A percentile compares a stretch with the other conserved stretches of the same genome.
Conservation (phyloP, 2,888 invertebrate species). For the Andricus curvator region DNA sequence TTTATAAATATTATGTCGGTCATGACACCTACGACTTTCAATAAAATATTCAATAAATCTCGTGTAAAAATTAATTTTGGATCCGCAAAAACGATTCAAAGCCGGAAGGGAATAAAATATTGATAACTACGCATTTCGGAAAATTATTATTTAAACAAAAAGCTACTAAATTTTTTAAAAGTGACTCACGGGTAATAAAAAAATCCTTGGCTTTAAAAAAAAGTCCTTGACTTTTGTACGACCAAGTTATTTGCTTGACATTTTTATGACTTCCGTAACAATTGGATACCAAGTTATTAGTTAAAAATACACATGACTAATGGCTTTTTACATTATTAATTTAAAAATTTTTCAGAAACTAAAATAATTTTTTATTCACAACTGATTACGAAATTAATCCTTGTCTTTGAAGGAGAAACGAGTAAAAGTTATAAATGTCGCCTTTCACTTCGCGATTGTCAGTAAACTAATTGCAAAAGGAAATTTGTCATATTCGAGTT, state of each 20-base stretch:
- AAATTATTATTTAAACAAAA: not conserved
- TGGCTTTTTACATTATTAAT: not conserved
- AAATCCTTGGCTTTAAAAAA: not conserved
- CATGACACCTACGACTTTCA: no score
- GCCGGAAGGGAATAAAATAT: no score
- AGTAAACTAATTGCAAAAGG: slow-evolving; percentile 7
- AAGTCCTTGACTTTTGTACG: not conserved
- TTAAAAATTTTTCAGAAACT: not conserved
- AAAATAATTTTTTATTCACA: not conserved
- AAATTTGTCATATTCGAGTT: slow-evolving; percentile 22
- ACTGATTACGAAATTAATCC: not conserved
- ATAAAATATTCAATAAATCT: no score
- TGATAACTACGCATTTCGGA: no score
- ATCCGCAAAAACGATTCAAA: no score
- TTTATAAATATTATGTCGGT: no score
- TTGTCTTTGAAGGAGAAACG: slow-evolving; percentile 1
- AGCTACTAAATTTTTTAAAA: not conserved
- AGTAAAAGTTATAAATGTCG: slow-evolving; percentile 9
- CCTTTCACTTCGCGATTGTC: slow-evolving; percentile 8
- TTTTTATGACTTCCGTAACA: not conserved
- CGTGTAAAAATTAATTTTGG: no score
- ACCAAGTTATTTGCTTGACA: no score
- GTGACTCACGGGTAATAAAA: not conserved
- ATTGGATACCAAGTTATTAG: no score
- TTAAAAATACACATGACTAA: not conserved